phyloP scores from a whole-genome alignment of 2,888 invertebrate genomes.

The Nymphalis polychloros region DNA sequence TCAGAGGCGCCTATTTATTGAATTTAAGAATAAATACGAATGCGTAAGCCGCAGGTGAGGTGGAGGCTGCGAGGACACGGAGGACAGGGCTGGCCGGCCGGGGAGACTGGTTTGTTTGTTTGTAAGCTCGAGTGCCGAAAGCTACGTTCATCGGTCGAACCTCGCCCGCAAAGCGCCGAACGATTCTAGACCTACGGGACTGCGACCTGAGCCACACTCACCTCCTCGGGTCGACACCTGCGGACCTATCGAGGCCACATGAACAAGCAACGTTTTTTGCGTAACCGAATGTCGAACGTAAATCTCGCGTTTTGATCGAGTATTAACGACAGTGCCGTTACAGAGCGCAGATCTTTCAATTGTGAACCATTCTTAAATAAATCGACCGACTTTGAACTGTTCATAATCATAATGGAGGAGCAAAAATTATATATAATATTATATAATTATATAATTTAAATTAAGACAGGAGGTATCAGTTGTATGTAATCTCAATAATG shows the following conservation, averaged over 20 bases:
- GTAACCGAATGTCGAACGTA: constrained; percentile 1
- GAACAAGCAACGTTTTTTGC: constrained; percentile 7
- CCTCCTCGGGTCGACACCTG: constrained; percentile 16
- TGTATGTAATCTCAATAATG: no score
- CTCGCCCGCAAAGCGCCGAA: constrained; percentile 28
- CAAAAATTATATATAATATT: no score
- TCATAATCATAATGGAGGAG: not conserved
- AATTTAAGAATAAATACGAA: constrained; percentile 46
- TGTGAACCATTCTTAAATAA: constrained; percentile 4
- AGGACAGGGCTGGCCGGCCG: constrained; percentile 36
- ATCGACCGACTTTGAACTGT: not conserved
- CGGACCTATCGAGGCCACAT: constrained; percentile 16
- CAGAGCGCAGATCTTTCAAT: not conserved
- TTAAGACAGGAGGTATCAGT: no score
- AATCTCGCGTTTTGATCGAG: constrained; percentile 15
- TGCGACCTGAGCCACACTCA: constrained; percentile 14
- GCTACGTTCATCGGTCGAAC: constrained; percentile 44
- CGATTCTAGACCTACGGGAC: not conserved
- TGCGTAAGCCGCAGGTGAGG: constrained; percentile 38
- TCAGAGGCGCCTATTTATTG: constrained; percentile 7
- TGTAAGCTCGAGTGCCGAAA: constrained; percentile 62
- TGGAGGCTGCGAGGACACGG: constrained; percentile 41
- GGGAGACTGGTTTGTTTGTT: constrained; percentile 72
- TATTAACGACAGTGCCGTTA: constrained; percentile 23
- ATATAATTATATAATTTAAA: no score